Percentiles rank a stretch among this genome's conserved stretches.
phyloP scores from a whole-genome alignment of 2,888 invertebrate genomes.

The Phymatocera aterrima region DNA sequence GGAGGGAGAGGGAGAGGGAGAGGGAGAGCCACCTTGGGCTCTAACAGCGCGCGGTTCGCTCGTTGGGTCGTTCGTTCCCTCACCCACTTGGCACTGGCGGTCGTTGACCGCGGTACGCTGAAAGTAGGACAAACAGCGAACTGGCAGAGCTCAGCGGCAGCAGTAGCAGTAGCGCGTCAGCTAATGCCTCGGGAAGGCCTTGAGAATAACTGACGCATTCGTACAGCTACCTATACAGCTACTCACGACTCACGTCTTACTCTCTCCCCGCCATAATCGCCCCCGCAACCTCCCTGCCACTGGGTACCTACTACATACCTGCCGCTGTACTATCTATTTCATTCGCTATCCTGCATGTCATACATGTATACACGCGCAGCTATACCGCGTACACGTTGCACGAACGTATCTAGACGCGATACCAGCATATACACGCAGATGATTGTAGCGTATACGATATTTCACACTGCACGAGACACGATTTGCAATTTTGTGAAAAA shows the following conservation, averaged over 20 bases:
- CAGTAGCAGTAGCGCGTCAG: too few relatives aligned
- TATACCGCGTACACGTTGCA: not conserved
- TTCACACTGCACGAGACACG: too few relatives aligned
- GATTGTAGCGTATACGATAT: too few relatives aligned
- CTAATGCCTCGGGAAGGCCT: constrained; percentile 70
- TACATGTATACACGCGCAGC: too few relatives aligned
- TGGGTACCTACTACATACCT: too few relatives aligned
- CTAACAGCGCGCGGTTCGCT: not conserved
- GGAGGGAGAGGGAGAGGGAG: constrained; percentile 43
- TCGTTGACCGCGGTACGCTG: constrained; percentile 73
- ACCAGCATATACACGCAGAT: too few relatives aligned
- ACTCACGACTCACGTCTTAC: too few relatives aligned
- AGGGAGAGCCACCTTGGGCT: constrained; percentile 30
- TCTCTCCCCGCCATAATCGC: constrained; percentile 41
- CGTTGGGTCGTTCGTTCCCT: constrained; percentile 15
- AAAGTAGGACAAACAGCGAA: constrained; percentile 73
- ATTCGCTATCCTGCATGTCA: too few relatives aligned
- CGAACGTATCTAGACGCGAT: not conserved
- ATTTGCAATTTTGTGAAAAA: too few relatives aligned
- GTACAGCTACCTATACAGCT: too few relatives aligned
- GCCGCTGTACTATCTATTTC: constrained; percentile 39
- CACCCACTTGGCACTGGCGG: constrained; percentile 55
- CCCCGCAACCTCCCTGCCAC: constrained; percentile 16
- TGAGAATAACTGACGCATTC: constrained; percentile 72
- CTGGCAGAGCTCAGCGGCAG: constrained; percentile 54